Conservation (phyloP, 2,113 vertebrate species). For the Cryptotis parvus region DNA sequence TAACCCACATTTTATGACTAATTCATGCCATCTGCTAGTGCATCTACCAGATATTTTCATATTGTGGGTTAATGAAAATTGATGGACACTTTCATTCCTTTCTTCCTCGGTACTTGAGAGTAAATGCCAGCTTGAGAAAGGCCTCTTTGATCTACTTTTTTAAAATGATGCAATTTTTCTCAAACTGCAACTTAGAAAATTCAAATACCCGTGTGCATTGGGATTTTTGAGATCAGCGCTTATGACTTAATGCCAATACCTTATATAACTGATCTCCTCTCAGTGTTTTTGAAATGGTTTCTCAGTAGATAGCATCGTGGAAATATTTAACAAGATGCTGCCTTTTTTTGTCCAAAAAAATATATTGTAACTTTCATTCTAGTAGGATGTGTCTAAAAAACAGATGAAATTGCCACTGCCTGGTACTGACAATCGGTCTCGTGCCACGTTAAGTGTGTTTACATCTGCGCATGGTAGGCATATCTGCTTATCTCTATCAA, state of each 20-base stretch:
- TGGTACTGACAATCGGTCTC: background rate
- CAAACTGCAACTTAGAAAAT: background rate
- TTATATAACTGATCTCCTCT: background rate
- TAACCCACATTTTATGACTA: conserved; percentile 33
- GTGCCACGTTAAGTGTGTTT: background rate
- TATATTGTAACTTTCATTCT: conserved; percentile 53
- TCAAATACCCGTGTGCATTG: background rate
- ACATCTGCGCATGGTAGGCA: background rate
- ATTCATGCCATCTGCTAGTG: conserved; percentile 59
- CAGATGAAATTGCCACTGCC: background rate
- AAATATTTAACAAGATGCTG: conserved; percentile 31
- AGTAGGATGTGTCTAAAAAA: background rate
- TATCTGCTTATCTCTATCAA: conserved; percentile 47
- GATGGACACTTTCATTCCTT: conserved; percentile 25
- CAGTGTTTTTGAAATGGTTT: conserved; percentile 49
- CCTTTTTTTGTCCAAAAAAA: conserved; percentile 44
- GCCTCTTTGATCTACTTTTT: background rate
- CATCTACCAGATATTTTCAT: conserved; percentile 48
- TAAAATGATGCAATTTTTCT: background rate
- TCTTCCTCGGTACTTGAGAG: conserved; percentile 29
- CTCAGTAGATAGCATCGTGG: conserved; percentile 2
- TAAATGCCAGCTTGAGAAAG: background rate
- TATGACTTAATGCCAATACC: background rate
- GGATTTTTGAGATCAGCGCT: conserved; percentile 28
- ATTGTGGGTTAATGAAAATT: conserved; percentile 63